These are phyloP conservation scores for Phoebastria nigripes DNA, from an alignment of 2,797 vertebrate species.

Conservation along the genomic window DNA sequence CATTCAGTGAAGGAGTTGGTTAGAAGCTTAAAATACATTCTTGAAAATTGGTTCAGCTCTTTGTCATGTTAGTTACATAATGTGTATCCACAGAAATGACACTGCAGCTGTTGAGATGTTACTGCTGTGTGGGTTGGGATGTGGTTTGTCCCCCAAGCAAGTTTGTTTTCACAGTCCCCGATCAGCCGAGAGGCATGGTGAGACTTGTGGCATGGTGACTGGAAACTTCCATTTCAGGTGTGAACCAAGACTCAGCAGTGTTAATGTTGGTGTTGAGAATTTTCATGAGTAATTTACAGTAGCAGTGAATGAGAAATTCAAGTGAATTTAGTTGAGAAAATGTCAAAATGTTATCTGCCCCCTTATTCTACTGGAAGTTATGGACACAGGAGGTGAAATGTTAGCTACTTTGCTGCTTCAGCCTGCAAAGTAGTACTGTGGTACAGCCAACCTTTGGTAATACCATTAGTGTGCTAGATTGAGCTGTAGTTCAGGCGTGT, in stretches of 20 bases:
- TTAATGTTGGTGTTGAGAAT: neutral
- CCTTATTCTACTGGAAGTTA: neutral
- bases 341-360: neutral
- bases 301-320: neutral
- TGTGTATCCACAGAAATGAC: neutral
- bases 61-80: fast-evolving
- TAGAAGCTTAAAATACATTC: neutral
- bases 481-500: neutral
- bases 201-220: neutral
- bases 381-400: neutral
- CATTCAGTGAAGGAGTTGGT: neutral
- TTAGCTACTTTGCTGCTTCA: neutral
- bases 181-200: fast-evolving
- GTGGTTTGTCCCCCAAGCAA: neutral
- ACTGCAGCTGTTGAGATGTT: neutral
- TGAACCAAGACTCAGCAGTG: neutral
- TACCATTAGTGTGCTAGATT: neutral
- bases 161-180: neutral
- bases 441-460: neutral
- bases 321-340: neutral
- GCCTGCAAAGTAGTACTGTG: neutral
- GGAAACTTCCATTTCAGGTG: neutral
- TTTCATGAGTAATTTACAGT: neutral
- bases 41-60: neutral
- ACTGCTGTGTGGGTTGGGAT: neutral